Base-by-base conservation (phyloP, 2,888 invertebrate species). In the Thymelicus acteon region DNA sequence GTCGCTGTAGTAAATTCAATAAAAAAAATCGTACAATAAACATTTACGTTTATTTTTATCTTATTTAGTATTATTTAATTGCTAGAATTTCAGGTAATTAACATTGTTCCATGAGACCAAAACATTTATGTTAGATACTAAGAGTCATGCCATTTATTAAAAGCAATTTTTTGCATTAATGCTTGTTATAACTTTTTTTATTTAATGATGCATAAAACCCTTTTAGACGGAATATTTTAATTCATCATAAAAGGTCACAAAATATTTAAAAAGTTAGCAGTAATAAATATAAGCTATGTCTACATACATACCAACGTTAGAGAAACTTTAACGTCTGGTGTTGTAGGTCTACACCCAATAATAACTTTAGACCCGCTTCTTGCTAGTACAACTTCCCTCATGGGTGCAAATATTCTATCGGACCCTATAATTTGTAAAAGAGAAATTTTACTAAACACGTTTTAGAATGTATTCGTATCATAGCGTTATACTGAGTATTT, bases 261-360 rank as follows among this genome's bases (percentile, higher is more conserved):
- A 70, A 49, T 64, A 64, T 52, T 44, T 61, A 10, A 24, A 39
- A 52, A 64, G 52, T 64, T 64, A 64, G 19, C 19, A 67, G 37
- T 40, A 57, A 49, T 37, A 39, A 15, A 24, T 24, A 65, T 24
- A 61, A 54, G 61, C 39, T n/a, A 37, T n/a, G 54, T 61, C 60
- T 31, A 19, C 66, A 91, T 92, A 93, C 93, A 81, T 93, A 93
- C 93, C 91, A 79, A 76, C 72, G 75, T 76, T 75, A 93, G 82
- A 72, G 78, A 80, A 72, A 93, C 87, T 76, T 86, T 79, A 77
- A 91, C 82, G 74, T 93, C 92, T 74, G 93, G 92, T 78, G 88
- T 88, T 60, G 91, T 88, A 62, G 93, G 93, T 85, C 87, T 92
- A 92, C 93, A 93, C 84, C 87, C 90, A 76, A 92, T 87, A 74